Conservation (phyloP, 1,140 invertebrate genomes). For the Danaus plexippus region DNA sequence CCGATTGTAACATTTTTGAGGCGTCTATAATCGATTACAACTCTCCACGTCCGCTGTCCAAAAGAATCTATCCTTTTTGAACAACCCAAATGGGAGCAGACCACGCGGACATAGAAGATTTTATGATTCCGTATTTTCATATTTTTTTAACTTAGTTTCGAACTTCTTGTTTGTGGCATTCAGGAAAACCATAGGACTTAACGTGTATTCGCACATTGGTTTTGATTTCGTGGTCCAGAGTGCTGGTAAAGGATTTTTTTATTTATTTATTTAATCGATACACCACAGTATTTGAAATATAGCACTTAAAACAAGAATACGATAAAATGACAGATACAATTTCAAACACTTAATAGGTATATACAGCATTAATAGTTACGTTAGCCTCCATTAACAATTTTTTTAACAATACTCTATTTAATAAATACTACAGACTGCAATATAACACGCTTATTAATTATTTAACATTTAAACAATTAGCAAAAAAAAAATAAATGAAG, state of each 20-base stretch:
- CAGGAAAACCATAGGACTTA: slow-evolving; percentile 27
- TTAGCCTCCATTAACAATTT: too few species aligned
- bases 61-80: slow-evolving; percentile 4
- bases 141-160: slow-evolving; percentile 25
- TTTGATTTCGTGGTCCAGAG: slow-evolving; percentile 20
- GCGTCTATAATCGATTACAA: slow-evolving; percentile 1
- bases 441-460: too few species aligned
- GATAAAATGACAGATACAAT: too few species aligned
- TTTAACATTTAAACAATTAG: too few species aligned
- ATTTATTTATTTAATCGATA: too few species aligned
- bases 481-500: too few species aligned
- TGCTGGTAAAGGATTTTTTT: slow-evolving; percentile 15
- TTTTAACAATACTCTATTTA: too few species aligned
- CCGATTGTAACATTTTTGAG: slow-evolving; percentile 4
- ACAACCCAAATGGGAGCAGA: slow-evolving; percentile 6
- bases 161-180: slow-evolving; percentile 28
- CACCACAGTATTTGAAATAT: too few species aligned
- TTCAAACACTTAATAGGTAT: too few species aligned
- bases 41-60: not conserved
- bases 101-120: slow-evolving; percentile 1
- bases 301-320: too few species aligned
- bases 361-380: too few species aligned
- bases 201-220: slow-evolving; percentile 22
- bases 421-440: too few species aligned
- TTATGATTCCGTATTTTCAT: slow-evolving; percentile 17